Evolutionary conservation across 92 coral and sea anemone species (phyloP).

Genomic region (Epizoanthus illoricatus): DNA sequence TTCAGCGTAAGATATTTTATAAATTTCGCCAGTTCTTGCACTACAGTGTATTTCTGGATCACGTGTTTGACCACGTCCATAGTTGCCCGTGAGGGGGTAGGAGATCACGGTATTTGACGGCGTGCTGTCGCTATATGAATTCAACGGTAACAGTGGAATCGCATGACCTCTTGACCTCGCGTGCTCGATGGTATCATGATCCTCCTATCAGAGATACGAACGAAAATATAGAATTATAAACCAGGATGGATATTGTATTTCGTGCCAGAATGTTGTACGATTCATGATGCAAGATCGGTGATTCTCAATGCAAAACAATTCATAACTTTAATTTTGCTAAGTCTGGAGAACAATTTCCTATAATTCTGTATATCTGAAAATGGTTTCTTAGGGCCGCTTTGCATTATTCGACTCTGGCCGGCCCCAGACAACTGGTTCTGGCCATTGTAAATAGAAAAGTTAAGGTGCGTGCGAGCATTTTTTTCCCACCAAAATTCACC

Average conservation of each 20-base stretch:
- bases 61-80: neutral
- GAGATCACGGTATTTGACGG: neutral
- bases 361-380: too few species aligned
- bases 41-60: neutral
- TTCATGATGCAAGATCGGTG: too few species aligned
- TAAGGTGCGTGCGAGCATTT: too few species aligned
- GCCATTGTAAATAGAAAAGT: too few species aligned
- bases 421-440: too few species aligned
- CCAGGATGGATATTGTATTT: neutral
- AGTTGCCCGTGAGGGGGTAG: neutral
- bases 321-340: too few species aligned
- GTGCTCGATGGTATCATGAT: neutral
- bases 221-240: neutral
- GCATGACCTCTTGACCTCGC: neutral
- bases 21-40: neutral
- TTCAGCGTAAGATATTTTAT: neutral
- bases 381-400: too few species aligned
- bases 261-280: too few species aligned
- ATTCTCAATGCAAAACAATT: too few species aligned
- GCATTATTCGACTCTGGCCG: too few species aligned
- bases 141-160: neutral
- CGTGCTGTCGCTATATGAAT: neutral
- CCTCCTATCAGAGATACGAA: neutral
- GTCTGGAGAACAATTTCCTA: too few species aligned
- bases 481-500: too few species aligned